Base-by-base conservation (phyloP, 2,113 vertebrate species). In the Antechinus flavipes region DNA sequence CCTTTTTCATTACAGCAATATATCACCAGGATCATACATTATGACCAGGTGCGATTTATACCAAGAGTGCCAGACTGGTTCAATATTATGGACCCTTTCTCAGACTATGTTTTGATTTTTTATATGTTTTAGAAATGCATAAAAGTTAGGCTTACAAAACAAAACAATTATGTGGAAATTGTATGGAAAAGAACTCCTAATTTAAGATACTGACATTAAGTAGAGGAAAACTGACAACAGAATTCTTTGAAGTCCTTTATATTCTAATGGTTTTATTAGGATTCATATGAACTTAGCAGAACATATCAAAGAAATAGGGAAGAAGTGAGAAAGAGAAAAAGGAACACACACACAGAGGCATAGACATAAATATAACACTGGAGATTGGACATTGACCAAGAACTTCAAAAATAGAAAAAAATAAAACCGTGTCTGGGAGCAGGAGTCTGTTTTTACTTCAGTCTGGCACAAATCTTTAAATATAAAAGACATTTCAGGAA, bases 401-500 rank as follows among this genome's bases (percentile, higher is more conserved):
- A 47, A 95, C 76, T 94, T 94, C 93, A 94, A 93, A 96, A 98
- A 96, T 94, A 96, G 97, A 94, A 93, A 47, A 47, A 8, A 42
- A 49, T 93, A 94, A 46, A 93, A 98, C 91, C 92, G 58, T 89
- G 8, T 93, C 54, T 94, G 91, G 94, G 94, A 95, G 90, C 54
- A 93, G 56, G 76, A 1, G 94, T 93, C 95, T 95, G 16, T 93
- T 97, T 97, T 94, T 90, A 98, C 56, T 25, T 49, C 68, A 25
- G 50, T 97, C 27, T 93, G n/a, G 68, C 54, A 95, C 53, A 50
- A 90, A 35, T 96, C 95, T 97, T 97, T 97, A 97, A 95, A 96
- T 94, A 91, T 7, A 54, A 97, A 97, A 90, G n/a, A 91, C 35
- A 94, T 96, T 97, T 98, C 96, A 96, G 95, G 94, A 94, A 97